Evolutionary conservation across 1,140 invertebrate genomes (phyloP), one percentile per base, ranked within the genome.

Genomic region (Megalonaias nervosa): DNA sequence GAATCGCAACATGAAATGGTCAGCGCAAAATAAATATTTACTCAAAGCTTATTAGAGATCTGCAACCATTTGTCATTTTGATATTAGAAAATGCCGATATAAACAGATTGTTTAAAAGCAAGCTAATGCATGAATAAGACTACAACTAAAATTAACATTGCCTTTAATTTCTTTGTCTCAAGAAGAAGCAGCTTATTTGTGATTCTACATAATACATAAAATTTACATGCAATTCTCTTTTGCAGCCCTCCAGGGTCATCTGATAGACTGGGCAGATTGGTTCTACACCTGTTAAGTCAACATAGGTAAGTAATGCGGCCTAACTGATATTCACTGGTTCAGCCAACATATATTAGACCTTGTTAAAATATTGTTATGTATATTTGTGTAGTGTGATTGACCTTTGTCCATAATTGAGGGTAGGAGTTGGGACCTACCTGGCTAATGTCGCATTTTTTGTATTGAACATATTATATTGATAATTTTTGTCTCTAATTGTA

Each of bases 201-300:
- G 6, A 0, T 48, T 6, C 38, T 11, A 11, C 6, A 38, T 6
- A 48, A 48, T 48, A 48, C 38, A 48, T 48, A 48, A n/a, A 48
- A 6, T 48, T 48, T 48, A 48, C 38, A 48, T 13, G 60, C 64
- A 55, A 68, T 56, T 70, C 23, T 73, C 65, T 71, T 16, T 80
- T 80, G 79, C 79, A 84, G 82, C 68, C 77, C 74, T 31, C 83
- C 84, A 23, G 85, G 93, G 59, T 75, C 75, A 21, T 73, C 79
- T 14, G 86, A 89, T 70, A 81, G 86, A 76, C 71, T 89, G 13
- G 84, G 82, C 19, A 80, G 85, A 69, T 64, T 88, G 19, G 94
- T 94, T 31, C 92, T 93, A 61, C 95, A 97, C 88, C 85, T 98
- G 48, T 86, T 97, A 55, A 88, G 92, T 71, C 96, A 98, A 91